Evolutionary conservation across 1,140 invertebrate genomes (phyloP), one percentile per base, ranked within the genome.

Genomic region (Aradophagus sp.): DNA sequence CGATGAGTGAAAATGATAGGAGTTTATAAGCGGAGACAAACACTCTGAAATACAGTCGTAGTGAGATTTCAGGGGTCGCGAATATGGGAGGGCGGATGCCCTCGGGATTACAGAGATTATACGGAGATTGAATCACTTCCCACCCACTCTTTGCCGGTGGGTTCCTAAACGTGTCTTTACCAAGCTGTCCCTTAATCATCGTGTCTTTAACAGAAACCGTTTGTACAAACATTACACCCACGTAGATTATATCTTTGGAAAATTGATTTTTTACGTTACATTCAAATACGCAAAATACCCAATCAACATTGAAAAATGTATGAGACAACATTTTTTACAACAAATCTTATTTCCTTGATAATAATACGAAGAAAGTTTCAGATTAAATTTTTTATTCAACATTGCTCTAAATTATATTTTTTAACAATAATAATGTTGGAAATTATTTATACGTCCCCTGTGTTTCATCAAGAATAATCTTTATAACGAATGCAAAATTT

Each of bases 41-140:
- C 59, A 73, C 61, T 66, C 41, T 23, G 56, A 45, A 52, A 68
- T 66, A 71, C 48, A 71, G 63, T 71, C 55, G 48, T 65, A 58
- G 41, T 13, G 2, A 53, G 61, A 71, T 72, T 74, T 66, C 35
- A 65, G 63, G 61, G 73, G 69, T 68, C 73, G 66, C 56, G 67
- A 69, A 72, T 74, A 73, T 73, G 53, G 63, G 41, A 73, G 70
- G 70, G 61, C 61, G 55, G 55, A 76, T 81, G 74, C 76, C 77
- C 73, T 44, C 47, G 80, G 79, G 80, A 84, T 81, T 80, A 83
- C 58, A 76, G 72, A 67, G 80, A 83, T 82, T 82, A 81, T 75
- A 78, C 62, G 55, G 67, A 80, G 76, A 78, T 79, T 80, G 80
- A 82, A 81, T 84, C 80, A 82, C 76, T 81, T 82, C 68, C 78